These are phyloP conservation scores for Diarsia dahlii DNA, from an alignment of 2,888 invertebrate species.

Conservation along the genomic window DNA sequence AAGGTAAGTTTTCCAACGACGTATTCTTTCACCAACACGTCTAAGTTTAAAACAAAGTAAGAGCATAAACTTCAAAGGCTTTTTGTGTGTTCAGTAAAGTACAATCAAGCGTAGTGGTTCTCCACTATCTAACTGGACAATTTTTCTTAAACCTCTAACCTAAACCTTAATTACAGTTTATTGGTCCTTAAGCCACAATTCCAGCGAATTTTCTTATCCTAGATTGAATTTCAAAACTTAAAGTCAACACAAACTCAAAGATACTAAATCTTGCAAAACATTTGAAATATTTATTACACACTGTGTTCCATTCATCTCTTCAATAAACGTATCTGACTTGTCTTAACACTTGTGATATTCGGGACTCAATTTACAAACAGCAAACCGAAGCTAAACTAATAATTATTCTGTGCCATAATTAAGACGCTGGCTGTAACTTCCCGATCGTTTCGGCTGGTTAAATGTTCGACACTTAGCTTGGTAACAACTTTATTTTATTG, in stretches of 20 bases:
- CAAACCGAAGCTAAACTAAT: slow-evolving; percentile 71
- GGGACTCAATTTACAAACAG: slow-evolving; percentile 46
- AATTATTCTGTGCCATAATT: slow-evolving; percentile 74
- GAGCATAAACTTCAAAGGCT: neutral
- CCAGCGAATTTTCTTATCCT: neutral
- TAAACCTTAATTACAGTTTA: slow-evolving; percentile 17
- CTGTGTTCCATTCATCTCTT: neutral
- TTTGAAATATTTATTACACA: neutral
- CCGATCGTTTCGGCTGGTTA: slow-evolving; percentile 70
- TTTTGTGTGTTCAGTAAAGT: neutral
- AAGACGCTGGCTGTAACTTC: slow-evolving; percentile 72
- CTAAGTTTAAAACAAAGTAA: neutral
- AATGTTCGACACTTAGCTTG: slow-evolving; percentile 62
- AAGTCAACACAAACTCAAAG: neutral
- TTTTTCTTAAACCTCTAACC: neutral
- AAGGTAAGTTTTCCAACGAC: neutral
- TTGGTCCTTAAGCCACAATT: neutral
- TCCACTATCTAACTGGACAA: neutral
- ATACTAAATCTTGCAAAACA: slow-evolving; percentile 9
- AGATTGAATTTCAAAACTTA: slow-evolving; percentile 13
- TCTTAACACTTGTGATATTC: slow-evolving; percentile 18
- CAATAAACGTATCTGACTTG: slow-evolving; percentile 22
- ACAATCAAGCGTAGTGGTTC: neutral
- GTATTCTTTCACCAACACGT: too few species aligned
- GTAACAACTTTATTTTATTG: slow-evolving; percentile 62